Base-by-base conservation (phyloP, 2,888 invertebrate genomes). In the Gonocerus acuteangulatus region DNA sequence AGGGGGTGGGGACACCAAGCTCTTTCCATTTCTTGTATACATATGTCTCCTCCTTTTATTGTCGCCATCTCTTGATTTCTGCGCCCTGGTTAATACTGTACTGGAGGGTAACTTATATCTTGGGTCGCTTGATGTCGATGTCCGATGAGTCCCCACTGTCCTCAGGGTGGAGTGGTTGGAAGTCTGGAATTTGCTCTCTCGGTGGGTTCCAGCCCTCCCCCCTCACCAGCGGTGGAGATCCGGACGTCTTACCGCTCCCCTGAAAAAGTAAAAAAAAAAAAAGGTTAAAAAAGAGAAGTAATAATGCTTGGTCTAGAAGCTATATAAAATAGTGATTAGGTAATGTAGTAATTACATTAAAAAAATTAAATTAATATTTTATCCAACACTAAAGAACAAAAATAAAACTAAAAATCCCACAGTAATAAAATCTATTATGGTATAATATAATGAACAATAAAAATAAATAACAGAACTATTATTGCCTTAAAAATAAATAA, bases 131-230 rank as follows among this genome's bases (percentile, higher is more conserved):
- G 64, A 70, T 70, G 62, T 70, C 70, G 9, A 70, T 67, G 59
- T 70, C 70, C 49, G 69, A 69, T 2, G 68, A 68, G 63, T 70
- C 70, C 44, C 69, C 70, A 57, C 69, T 69, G 62, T 69, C 69
- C 56, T 68, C 68, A 16, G 69, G 69, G 60, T 69, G 75, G 69
- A 75, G 73, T 61, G 75, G 72, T 70, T 75, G 75, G 73, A 75
- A 76, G 70, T 76, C 76, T 63, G 74, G 74, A 66, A 75, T 73
- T 68, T 74, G 71, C 70, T 76, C 75, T 69, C 75, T 74, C 66
- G 74, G 73, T 70, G 75, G 75, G 73, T 75, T 75, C 75, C 76
- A 75, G 67, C 72, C 70, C 69, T 72, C 73, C 63, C 72, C 73
- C 36, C 65, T 57, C 68, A 72, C 71, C 70, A 74, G 72, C 61